Evolutionary conservation across 2,888 invertebrate species (phyloP), one percentile per base, ranked within the genome.

Genomic region (Lordiphosa andalusiaca): DNA sequence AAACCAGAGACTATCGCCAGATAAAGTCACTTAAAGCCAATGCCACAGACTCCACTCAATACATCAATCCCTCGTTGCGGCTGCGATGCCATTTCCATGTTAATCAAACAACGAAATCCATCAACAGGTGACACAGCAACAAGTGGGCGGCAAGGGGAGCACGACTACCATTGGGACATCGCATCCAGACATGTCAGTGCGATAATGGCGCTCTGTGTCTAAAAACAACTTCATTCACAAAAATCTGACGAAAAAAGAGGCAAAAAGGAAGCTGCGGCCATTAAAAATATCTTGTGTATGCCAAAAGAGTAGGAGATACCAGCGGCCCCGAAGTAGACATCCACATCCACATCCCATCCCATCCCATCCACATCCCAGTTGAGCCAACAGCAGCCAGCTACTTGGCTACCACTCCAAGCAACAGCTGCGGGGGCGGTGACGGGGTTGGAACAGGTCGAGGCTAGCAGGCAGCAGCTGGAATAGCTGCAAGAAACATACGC

Each of bases 181-280:
- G 30, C 30, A 30, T 78, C 74, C 35, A 82, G 75, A 82, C 82
- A 82, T 84, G 77, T 83, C 82, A 80, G 74, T 84, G 83, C 81
- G 86, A 84, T 87, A 87, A 86, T 86, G 82, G 78, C 70, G 84
- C 73, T 60, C 60, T 62, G 33, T 66, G 69, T 64, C 71, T 67
- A 62, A 69, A 72, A 85, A 82, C 82, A 82, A 85, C 82, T 82
- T 82, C 85, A 82, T 82, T 82, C 85, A 85, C 84, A 85, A 82
- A 82, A 85, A 82, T 74, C 80, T 57, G 85, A 67, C 65, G 67
- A 75, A 30, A 33, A 42, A 59, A 56, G 35, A 51, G 30, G 60
- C 59, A 53, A 57, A 80, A 83, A 76, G 84, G 84, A 83, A 76
- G 76, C 75, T 80, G 75, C 30, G 71, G 80, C 76, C 76, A 76